Percentiles rank a stretch among this genome's conserved stretches.
Evolutionary conservation across 1,140 invertebrate species (phyloP).

Genomic region (Oncopodura yosiiana): DNA sequence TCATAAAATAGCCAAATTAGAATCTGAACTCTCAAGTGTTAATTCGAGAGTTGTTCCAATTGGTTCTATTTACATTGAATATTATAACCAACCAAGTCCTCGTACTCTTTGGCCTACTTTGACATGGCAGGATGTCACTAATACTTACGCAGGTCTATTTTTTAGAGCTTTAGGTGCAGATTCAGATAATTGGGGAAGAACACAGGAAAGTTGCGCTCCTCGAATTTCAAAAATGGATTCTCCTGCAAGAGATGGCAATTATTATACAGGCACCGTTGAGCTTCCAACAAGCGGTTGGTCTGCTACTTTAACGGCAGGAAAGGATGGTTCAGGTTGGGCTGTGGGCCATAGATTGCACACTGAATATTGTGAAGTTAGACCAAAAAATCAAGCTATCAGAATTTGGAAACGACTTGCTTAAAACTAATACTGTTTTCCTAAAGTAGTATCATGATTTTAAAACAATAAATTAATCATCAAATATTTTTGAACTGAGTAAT

Average conservation of each 20-base stretch:
- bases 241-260: neutral
- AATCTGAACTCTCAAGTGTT: too few species aligned
- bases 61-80: constrained; percentile 10
- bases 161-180: constrained; percentile 11
- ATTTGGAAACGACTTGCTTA: constrained; percentile 10
- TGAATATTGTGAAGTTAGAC: neutral
- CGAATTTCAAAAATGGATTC: neutral
- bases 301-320: neutral
- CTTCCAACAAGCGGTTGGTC: too few species aligned
- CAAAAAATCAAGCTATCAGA: neutral
- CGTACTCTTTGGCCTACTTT: constrained; percentile 1
- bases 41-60: too few species aligned
- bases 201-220: constrained; percentile 1
- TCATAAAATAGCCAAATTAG: too few species aligned
- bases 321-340: neutral
- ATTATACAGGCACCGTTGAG: neutral
- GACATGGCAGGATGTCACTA: constrained; percentile 5
- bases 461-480: too few species aligned
- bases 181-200: neutral
- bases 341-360: neutral
- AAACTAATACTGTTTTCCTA: too few species aligned
- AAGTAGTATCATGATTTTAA: too few species aligned
- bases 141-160: constrained; percentile 12
- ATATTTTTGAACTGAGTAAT: too few species aligned
- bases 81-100: constrained; percentile 2